Base-by-base conservation (phyloP, 2,888 invertebrate species). In the Allolobophora icterica region DNA sequence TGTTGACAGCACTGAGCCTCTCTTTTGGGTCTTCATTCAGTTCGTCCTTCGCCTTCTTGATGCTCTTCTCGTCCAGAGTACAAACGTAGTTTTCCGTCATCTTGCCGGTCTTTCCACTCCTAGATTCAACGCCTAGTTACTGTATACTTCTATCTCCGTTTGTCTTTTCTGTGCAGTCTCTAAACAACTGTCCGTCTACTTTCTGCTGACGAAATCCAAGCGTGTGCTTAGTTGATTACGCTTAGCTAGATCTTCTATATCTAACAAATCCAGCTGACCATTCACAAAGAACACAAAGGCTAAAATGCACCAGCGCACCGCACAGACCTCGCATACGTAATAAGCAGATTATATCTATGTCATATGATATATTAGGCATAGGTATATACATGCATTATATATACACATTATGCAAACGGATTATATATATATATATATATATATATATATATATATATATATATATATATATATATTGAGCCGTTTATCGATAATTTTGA, bases 21-120 rank as follows among this genome's bases (percentile, higher is more conserved):
- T 94, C 93, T 38, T 93, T 92, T 5, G 94, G 92, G 34, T 93
- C 93, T 90, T 94, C 94, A 91, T 92, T 91, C 4, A 94, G 91
- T 89, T 94, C 94, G 30, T 91, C 90, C 87, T 91, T 90, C 19
- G 94, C 94, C 90, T 93, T 93, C 91, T 92, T 91, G 71, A 92
- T 35, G 84, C 92, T 93, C 13, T 58, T 52, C 40, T 92, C 92
- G 58, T 92, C 92, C 89, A 93, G 91, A 8, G 92, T 87, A 92
- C 93, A 93, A n/a, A 42, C 90, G 90, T 93, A 93, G 38, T 24
- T 87, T 13, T 87, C 87, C 87, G 87, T 87, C 87, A 87, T 87
- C 87, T 87, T 87, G 1, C n/a, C 24, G 11, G 4, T 71, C 71
- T 71, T n/a, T 71, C 71, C 71, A 71, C 71, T n/a, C n/a, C 71